Conservation (phyloP, 2,113 vertebrate species). For the Sisor rabdophorus region DNA sequence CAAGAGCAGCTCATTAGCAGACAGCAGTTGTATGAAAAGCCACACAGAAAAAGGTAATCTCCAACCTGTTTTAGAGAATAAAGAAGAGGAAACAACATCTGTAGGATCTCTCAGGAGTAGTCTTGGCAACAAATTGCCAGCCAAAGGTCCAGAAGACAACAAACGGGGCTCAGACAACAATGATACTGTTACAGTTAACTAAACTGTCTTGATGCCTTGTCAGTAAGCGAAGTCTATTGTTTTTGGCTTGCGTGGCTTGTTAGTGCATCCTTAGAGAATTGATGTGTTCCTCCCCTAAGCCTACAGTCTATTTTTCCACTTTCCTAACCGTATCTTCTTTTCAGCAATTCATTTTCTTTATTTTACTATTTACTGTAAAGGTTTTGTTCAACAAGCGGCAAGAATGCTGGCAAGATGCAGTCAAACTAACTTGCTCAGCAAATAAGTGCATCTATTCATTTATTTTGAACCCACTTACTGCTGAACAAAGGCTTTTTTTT, state of each 20-base stretch:
- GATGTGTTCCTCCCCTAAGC: conserved; percentile 43
- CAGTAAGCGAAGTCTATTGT: conserved; percentile 56
- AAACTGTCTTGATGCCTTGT: conserved; percentile 52
- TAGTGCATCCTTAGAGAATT: conserved; percentile 22
- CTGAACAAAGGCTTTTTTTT: conserved; percentile 20
- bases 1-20: conserved; percentile 53
- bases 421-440: not conserved
- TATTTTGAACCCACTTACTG: not conserved
- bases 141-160: conserved; percentile 40
- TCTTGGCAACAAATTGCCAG: conserved; percentile 33
- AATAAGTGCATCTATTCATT: not conserved
- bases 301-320: conserved; percentile 43
- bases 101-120: conserved; percentile 49
- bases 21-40: conserved; percentile 31
- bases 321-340: conserved; percentile 36
- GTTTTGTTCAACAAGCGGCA: conserved; percentile 20
- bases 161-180: conserved; percentile 55
- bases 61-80: conserved; percentile 63
- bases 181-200: conserved; percentile 64
- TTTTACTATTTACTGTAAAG: not conserved
- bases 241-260: conserved; percentile 52
- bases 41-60: conserved; percentile 51
- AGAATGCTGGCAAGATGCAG: not conserved
- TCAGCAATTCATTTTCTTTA: not conserved
- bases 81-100: conserved; percentile 48